Evolutionary conservation across 2,113 vertebrate genomes (phyloP).

Genomic region (Hydropotes inermis): DNA sequence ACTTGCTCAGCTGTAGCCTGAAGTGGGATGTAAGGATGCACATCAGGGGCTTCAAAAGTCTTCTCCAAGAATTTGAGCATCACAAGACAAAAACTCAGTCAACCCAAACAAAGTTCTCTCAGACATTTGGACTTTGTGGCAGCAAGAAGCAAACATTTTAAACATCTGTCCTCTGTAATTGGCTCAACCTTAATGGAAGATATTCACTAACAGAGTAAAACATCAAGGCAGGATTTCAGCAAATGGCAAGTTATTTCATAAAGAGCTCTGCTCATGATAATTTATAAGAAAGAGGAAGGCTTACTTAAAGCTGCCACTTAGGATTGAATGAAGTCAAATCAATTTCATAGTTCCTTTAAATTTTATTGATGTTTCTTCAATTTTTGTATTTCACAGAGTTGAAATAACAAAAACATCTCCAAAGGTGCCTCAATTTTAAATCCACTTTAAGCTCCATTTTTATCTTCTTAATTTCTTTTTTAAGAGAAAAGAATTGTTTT

Average conservation of each 20-base stretch:
- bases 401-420: background rate
- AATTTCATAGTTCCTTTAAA: background rate
- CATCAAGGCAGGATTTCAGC: background rate
- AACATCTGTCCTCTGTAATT: background rate
- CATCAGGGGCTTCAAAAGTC: background rate
- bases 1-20: background rate
- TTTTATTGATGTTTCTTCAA: conserved; percentile 5
- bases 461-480: background rate
- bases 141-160: conserved; percentile 33
- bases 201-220: background rate
- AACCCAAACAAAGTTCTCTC: background rate
- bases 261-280: conserved; percentile 2
- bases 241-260: conserved; percentile 3
- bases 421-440: background rate
- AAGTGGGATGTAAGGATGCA: background rate
- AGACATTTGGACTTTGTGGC: conserved; percentile 45
- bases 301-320: background rate
- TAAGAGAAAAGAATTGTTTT: background rate
- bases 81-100: conserved; percentile 35
- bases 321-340: background rate
- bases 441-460: background rate
- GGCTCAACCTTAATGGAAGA: background rate
- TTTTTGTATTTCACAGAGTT: background rate
- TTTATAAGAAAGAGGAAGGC: background rate
- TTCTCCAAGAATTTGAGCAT: background rate